These are phyloP conservation scores for Drosophila atripex DNA, from an alignment of 2,888 invertebrate genomes.

Conservation along the genomic window DNA sequence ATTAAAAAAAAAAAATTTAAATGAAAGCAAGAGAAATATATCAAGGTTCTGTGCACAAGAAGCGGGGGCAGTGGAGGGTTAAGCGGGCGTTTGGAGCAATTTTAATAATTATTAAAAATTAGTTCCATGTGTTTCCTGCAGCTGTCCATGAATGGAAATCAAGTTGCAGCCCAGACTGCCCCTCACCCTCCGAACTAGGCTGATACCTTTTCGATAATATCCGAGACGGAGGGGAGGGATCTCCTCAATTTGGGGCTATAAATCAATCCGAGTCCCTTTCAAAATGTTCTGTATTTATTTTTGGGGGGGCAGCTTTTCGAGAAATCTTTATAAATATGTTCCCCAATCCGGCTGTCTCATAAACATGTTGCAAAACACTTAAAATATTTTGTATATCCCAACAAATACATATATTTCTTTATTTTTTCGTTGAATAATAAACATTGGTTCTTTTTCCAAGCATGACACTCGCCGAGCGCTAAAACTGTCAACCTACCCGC, in stretches of 20 bases:
- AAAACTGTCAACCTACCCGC: slow-evolving; percentile 69
- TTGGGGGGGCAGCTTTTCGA: slow-evolving; percentile 45
- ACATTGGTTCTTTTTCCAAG: slow-evolving; percentile 32
- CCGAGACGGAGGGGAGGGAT: slow-evolving; percentile 35
- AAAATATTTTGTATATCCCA: slow-evolving; percentile 37
- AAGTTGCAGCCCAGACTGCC: slow-evolving; percentile 27
- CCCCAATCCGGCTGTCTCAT: slow-evolving; percentile 38
- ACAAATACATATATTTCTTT: slow-evolving; percentile 5
- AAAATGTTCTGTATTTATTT: slow-evolving; percentile 46
- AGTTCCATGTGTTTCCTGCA: slow-evolving; percentile 67
- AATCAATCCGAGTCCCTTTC: slow-evolving; percentile 79
- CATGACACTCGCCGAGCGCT: slow-evolving; percentile 59
- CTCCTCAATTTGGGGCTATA: slow-evolving; percentile 79
- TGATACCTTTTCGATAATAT: slow-evolving; percentile 49
- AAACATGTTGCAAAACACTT: slow-evolving; percentile 72
- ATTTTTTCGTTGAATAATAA: slow-evolving; percentile 24
- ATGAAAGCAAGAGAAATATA: slow-evolving; percentile 47
- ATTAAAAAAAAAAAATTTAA: slow-evolving; percentile 9
- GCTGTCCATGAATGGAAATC: slow-evolving; percentile 49
- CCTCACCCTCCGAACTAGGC: background rate
- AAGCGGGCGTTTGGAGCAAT: slow-evolving; percentile 57
- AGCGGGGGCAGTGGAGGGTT: slow-evolving; percentile 40
- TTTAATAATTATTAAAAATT: slow-evolving; percentile 72
- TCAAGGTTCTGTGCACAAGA: slow-evolving; percentile 72
- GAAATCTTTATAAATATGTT: slow-evolving; percentile 29